Conservation (phyloP, 1,140 invertebrate species). For the Plectrocnemia conspersa region DNA sequence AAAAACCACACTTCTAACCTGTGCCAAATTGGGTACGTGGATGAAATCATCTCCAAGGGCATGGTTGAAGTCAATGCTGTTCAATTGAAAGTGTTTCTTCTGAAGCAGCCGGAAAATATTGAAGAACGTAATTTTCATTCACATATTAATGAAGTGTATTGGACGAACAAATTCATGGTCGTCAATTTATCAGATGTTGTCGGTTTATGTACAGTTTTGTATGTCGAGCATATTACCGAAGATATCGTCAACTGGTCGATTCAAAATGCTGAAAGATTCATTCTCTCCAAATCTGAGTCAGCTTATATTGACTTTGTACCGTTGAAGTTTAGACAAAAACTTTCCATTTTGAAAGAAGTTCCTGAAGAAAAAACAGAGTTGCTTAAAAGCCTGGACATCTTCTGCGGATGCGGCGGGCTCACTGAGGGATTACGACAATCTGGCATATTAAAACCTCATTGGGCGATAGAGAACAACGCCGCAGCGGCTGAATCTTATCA, state of each 20-base stretch:
- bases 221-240: not conserved
- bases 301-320: not conserved
- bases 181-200: not conserved
- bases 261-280: not conserved
- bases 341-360: not conserved
- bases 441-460: conserved; percentile 57
- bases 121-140: not conserved
- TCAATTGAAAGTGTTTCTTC: not conserved
- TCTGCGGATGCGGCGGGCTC: conserved; percentile 73
- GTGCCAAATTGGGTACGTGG: not conserved
- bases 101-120: conserved; percentile 8
- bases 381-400: conserved; percentile 64
- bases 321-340: not conserved
- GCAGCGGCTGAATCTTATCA: conserved; percentile 67
- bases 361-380: not conserved
- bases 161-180: not conserved
- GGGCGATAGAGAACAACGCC: conserved; percentile 73
- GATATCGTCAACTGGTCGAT: not conserved
- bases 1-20: not conserved
- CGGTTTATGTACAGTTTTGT: not conserved
- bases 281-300: no score
- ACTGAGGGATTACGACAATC: conserved; percentile 61
- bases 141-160: conserved; percentile 3
- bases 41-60: not conserved
- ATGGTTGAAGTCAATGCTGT: not conserved